Base-by-base conservation (phyloP, 2,888 invertebrate species). In the Sipha maydis region DNA sequence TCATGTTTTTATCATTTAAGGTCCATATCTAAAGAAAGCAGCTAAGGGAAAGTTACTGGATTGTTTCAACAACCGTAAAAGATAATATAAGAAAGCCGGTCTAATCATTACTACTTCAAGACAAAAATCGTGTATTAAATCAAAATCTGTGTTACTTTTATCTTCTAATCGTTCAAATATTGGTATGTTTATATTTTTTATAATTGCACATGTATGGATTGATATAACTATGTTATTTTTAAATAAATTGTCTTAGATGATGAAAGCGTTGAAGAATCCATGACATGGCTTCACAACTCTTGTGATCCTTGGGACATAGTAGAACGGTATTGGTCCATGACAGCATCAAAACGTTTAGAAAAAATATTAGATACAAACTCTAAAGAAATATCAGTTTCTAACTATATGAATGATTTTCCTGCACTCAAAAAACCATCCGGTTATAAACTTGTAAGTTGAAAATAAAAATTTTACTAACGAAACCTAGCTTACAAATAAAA, bases 21-120 rank as follows among this genome's bases (percentile, higher is more conserved):
- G 67, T 21, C 67, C 67, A n/a, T 38, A 19, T 8, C 25, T 82
- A 61, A 67, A 82, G 28, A 82, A 71, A 67, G 28, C 82, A 2
- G 82, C 67, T 34, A 82, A 82, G n/a, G 82, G 82, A n/a, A 82
- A 82, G 34, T 41, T 67, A 41, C 19, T 82, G 11, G 67, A 82
- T 41, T 82, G 82, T 34, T 82, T 82, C 19, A 82, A 82, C 34
- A 82, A 82, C 34, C 25, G 67, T 3, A 61, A 67, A 67, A 41
- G 67, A 28, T 41, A 69, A 71, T 67, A 34, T 31, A 82, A 41
- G 19, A 67, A 82, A 25, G 28, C 82, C 0, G 67, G 82, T 25
- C 21, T 82, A 82, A 82, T 82, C 4, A 17, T 54, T 31, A 19
- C 17, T 54, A 28, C 28, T 78, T 54, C n/a, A 28, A 78, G 17